phyloP scores from a whole-genome alignment of 2,113 vertebrate species.

The Origma solitaria region DNA sequence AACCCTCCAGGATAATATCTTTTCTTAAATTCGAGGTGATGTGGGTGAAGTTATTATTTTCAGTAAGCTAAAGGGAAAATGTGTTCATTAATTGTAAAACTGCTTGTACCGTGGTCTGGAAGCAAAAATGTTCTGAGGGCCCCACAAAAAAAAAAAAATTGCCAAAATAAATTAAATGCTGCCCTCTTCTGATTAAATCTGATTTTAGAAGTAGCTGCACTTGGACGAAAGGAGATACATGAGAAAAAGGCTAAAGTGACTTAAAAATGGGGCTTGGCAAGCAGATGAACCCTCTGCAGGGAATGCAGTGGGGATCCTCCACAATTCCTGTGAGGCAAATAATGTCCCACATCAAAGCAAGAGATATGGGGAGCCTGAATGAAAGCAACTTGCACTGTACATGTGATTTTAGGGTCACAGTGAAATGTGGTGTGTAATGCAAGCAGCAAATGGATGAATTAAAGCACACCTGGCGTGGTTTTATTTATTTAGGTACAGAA shows the following conservation, averaged over 20 bases:
- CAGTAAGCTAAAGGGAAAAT: neutral
- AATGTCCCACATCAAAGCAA: neutral
- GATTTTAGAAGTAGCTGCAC: no score
- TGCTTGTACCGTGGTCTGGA: no score
- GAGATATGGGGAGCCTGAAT: neutral
- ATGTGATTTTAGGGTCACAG: neutral
- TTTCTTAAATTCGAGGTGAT: neutral
- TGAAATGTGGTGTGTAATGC: neutral
- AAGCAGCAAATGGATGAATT: neutral
- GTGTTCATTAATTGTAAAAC: no score
- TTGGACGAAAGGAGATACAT: neutral
- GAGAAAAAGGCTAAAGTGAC: neutral
- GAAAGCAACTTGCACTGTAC: neutral
- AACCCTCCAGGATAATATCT: neutral
- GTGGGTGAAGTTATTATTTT: neutral
- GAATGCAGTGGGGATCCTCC: neutral
- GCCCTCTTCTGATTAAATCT: neutral
- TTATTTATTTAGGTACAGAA: neutral
- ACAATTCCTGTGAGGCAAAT: neutral
- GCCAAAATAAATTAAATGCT: neutral
- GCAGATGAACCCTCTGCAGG: neutral
- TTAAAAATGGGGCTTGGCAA: neutral
- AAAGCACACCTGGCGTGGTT: neutral
- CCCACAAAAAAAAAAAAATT: neutral
- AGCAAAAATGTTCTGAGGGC: neutral